These are phyloP conservation scores for Drosophila acutilabella DNA, from an alignment of 2,888 invertebrate genomes.

Conservation along the genomic window DNA sequence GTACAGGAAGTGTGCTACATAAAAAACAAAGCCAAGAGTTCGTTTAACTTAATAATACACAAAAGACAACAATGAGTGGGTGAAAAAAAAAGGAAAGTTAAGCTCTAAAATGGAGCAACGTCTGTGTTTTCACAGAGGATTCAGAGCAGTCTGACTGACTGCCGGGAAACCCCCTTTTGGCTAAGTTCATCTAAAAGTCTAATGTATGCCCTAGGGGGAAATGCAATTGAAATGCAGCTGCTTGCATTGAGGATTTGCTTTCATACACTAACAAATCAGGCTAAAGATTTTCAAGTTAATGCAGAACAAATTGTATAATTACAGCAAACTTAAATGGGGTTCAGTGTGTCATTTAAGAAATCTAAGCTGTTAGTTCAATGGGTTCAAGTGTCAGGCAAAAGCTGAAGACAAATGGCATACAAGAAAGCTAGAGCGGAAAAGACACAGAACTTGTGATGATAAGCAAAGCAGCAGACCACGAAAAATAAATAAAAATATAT, in stretches of 20 bases:
- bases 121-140: slow-evolving; percentile 51
- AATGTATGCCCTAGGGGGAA: slow-evolving; percentile 53
- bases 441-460: slow-evolving; percentile 29
- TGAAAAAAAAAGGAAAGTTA: slow-evolving; percentile 59
- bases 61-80: background rate
- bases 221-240: slow-evolving; percentile 41
- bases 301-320: slow-evolving; percentile 8
- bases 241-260: slow-evolving; percentile 49
- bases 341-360: slow-evolving; percentile 58
- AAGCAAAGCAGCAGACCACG: slow-evolving; percentile 42
- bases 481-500: slow-evolving; percentile 29
- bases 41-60: slow-evolving; percentile 16
- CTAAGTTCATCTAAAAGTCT: slow-evolving; percentile 59
- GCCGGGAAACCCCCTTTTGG: slow-evolving; percentile 41
- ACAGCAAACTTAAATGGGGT: background rate
- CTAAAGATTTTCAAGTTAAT: slow-evolving; percentile 3
- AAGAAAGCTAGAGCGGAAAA: background rate
- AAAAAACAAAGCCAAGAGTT: slow-evolving; percentile 19
- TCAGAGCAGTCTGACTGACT: slow-evolving; percentile 42
- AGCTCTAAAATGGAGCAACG: slow-evolving; percentile 39
- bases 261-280: slow-evolving; percentile 32
- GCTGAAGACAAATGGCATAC: slow-evolving; percentile 5
- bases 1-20: slow-evolving; percentile 56
- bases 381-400: slow-evolving; percentile 40
- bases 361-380: slow-evolving; percentile 26